Evolutionary conservation across 2,888 invertebrate species (phyloP), one percentile per base, ranked within the genome.

Genomic region (Eristalis intricaria): DNA sequence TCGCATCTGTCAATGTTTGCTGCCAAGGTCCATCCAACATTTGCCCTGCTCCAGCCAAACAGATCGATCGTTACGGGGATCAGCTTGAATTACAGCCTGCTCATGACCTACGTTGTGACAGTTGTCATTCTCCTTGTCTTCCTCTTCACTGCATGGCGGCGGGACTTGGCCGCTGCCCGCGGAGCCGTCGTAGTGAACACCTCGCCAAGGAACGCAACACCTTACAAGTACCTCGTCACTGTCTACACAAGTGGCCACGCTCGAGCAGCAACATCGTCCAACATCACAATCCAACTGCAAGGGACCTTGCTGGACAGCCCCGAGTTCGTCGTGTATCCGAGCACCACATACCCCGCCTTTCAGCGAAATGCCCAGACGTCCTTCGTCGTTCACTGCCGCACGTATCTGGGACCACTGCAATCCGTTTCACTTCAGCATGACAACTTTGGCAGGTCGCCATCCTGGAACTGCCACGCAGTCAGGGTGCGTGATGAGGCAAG

Each of bases 381-480:
- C 4, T 87, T 87, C 43, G 29, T 7, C 3, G 1, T 83, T n/a
- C 15, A 43, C 7, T 4, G 22, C 85, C 3, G 58, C 19, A 0
- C 22, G 65, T 23, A 64, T 26, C n/a, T 91, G 0, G 86, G 88
- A 0, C 10, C 13, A 19, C 8, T 90, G 4, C n/a, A 66, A 11
- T 74, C 80, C 8, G 73, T 89, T n/a, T 76, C 78, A 29, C 64
- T 90, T 11, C 29, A n/a, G 0, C 89, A 89, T 76, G 90, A 91
- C 61, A 86, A 79, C 11, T 64, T 79, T 4, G 91, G 91, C n/a
- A 87, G 90, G 29, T 90, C 90, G 75, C 90, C 90, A 1, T 88
- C 90, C 0, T 91, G 91, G 91, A 90, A 89, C 70, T 90, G 90
- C 65, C 89, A 89, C 35, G 70, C 82, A 13, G 89, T 91, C 1